Evolutionary conservation across 1,140 invertebrate genomes (phyloP).

Genomic region (Megalopta genalis): DNA sequence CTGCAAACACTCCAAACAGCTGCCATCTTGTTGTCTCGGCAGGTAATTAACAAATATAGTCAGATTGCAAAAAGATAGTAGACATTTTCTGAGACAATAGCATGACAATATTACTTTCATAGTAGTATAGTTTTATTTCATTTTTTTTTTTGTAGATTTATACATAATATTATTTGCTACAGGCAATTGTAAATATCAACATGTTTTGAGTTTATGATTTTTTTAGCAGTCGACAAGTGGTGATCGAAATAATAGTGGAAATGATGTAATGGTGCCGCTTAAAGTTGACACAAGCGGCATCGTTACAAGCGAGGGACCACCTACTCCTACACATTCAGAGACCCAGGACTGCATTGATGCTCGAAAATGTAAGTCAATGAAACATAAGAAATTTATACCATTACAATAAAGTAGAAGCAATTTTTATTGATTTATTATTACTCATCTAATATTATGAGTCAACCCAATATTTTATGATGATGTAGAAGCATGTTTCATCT

Average conservation of each 20-base stretch:
- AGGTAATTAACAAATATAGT: slow-evolving; percentile 68
- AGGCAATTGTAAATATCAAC: neutral
- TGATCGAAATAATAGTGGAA: slow-evolving; percentile 74
- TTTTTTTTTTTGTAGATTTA: too few relatives aligned
- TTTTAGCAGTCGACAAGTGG: slow-evolving; percentile 72
- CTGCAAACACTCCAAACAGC: slow-evolving; percentile 83
- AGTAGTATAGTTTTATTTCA: too few relatives aligned
- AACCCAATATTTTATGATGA: too few relatives aligned
- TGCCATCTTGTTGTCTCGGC: slow-evolving; percentile 80
- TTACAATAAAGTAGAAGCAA: neutral
- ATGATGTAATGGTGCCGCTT: slow-evolving; percentile 79
- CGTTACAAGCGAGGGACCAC: slow-evolving; percentile 82
- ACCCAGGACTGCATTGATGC: slow-evolving; percentile 83
- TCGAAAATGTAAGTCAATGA: slow-evolving; percentile 79
- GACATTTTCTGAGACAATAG: neutral
- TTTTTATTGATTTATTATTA: neutral
- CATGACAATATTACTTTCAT: neutral
- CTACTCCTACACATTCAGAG: slow-evolving; percentile 86
- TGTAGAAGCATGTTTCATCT: neutral
- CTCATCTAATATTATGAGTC: too few relatives aligned
- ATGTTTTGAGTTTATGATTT: slow-evolving; percentile 24
- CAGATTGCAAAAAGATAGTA: neutral
- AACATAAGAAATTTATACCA: neutral
- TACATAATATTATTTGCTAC: neutral
- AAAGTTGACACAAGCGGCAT: slow-evolving; percentile 82